Percentiles rank a stretch among this genome's conserved stretches.
phyloP scores from a whole-genome alignment of 2,888 invertebrate genomes.

The Ormyrus labotus region DNA sequence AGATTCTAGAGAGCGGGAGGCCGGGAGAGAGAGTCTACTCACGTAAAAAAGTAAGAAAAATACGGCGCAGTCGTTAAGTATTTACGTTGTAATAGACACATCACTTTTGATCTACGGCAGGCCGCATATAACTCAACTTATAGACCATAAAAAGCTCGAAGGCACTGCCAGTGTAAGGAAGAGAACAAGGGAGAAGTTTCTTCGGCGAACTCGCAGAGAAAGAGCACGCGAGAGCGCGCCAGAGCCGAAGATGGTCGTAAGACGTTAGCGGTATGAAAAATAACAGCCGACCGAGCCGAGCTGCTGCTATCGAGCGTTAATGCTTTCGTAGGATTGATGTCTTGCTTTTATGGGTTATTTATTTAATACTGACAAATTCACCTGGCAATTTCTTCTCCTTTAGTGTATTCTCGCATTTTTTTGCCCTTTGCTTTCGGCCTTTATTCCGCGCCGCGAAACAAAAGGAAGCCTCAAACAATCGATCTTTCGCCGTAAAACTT shows the following conservation, averaged over 20 bases:
- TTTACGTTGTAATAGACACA: constrained; percentile 74
- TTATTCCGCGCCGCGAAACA: constrained; percentile 31
- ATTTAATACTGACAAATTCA: constrained; percentile 75
- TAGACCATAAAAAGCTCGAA: constrained; percentile 73
- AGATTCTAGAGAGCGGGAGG: constrained; percentile 28
- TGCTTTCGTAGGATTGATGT: constrained; percentile 73
- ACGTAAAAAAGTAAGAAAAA: constrained; percentile 55
- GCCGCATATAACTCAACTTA: constrained; percentile 70
- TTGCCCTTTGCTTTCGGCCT: constrained; percentile 9
- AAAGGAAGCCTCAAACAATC: constrained; percentile 42
- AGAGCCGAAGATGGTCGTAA: constrained; percentile 63
- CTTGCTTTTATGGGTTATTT: constrained; percentile 75
- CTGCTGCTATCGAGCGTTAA: constrained; percentile 73
- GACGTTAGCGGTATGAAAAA: constrained; percentile 73
- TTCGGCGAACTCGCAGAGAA: constrained; percentile 55
- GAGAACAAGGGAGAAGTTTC: constrained; percentile 61
- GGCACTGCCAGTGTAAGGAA: constrained; percentile 59
- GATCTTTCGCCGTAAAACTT: constrained; percentile 21
- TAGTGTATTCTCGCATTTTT: constrained; percentile 35
- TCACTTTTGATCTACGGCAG: constrained; percentile 72
- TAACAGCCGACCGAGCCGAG: constrained; percentile 67
- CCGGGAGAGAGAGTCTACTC: constrained; percentile 21
- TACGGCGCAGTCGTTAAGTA: constrained; percentile 65
- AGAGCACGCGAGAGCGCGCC: constrained; percentile 42
- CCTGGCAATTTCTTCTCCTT: constrained; percentile 58